Base-by-base conservation (phyloP, 2,888 invertebrate genomes). In the Elegia similella region DNA sequence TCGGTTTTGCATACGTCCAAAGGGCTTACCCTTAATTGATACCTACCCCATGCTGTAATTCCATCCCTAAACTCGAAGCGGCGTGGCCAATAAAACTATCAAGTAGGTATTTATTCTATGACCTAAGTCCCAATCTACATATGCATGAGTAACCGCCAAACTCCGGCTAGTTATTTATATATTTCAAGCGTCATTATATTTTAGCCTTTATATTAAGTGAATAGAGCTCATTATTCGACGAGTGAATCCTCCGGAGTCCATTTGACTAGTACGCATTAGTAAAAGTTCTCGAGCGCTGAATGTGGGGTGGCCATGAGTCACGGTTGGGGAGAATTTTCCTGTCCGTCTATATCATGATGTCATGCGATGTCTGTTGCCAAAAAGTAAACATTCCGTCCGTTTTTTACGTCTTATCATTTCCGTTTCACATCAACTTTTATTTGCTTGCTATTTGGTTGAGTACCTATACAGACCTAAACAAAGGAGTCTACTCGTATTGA, bases 201-300 rank as follows among this genome's bases (percentile, higher is more conserved):
- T 68, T 79, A 71, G 62, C 73, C 86, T 73, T 69, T 86, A 78
- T 73, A 53, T 59, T 69, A 54, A 61, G 63, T 68, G 59, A 59
- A 62, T 67, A 86, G 72, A 75, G 82, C 69, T 67, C 71, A 69
- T 78, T 84, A 83, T 90, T 72, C 75, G 67, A 72, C 72, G 77
- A 65, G 64, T 63, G 61, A 68, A 75, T 68, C 70, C 86, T 82
- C 87, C 73, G 82, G 87, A 86, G 88, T 86, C 88, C 88, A 89
- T 90, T 89, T 90, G 89, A 88, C 89, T 90, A 87, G 86, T 78
- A 80, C 84, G 83, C 86, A 90, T 90, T 89, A 89, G 88, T 89
- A 88, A 89, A 88, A 88, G 86, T 86, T 88, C 83, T 80, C 82
- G 76, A 73, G 82, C 78, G 80, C 74, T 68, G 67, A 62, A 60